Evolutionary conservation across 2,888 invertebrate genomes (phyloP).

Genomic region (Stratiomys singularior): DNA sequence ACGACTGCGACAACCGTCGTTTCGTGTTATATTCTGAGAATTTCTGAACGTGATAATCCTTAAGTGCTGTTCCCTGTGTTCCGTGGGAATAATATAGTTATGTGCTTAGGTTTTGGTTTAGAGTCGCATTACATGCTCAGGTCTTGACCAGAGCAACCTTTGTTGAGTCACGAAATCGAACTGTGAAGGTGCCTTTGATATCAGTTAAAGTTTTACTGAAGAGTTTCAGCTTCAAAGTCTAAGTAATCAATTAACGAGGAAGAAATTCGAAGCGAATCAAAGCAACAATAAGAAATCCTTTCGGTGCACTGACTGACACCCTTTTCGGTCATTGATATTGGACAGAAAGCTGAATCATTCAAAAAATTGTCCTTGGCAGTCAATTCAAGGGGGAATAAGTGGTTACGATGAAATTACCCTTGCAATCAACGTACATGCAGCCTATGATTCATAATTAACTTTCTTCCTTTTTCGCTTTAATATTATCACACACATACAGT

Average conservation of each 20-base stretch:
- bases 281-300: too few relatives aligned
- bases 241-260: too few relatives aligned
- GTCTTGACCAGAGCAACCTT: too few relatives aligned
- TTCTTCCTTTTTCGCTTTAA: slow-evolving; percentile 8
- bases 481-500: too few relatives aligned
- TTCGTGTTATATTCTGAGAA: slow-evolving; percentile 32
- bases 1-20: slow-evolving; percentile 24
- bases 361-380: slow-evolving; percentile 15
- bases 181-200: not conserved
- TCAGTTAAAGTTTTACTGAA: too few relatives aligned
- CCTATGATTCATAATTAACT: slow-evolving; percentile 31
- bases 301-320: not conserved
- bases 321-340: slow-evolving; percentile 13
- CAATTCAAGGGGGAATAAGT: slow-evolving; percentile 25
- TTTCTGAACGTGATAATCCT: slow-evolving; percentile 25
- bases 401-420: not conserved
- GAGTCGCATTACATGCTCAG: too few relatives aligned
- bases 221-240: too few relatives aligned
- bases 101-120: not conserved
- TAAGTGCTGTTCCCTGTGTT: not conserved
- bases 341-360: not conserved
- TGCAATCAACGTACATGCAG: too few relatives aligned
- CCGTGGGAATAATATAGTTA: slow-evolving; percentile 1
- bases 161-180: slow-evolving; percentile 11
- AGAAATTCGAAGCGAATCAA: too few relatives aligned